These are phyloP conservation scores for Idris sp. DNA, from an alignment of 1,140 invertebrate genomes.

Conservation along the genomic window DNA sequence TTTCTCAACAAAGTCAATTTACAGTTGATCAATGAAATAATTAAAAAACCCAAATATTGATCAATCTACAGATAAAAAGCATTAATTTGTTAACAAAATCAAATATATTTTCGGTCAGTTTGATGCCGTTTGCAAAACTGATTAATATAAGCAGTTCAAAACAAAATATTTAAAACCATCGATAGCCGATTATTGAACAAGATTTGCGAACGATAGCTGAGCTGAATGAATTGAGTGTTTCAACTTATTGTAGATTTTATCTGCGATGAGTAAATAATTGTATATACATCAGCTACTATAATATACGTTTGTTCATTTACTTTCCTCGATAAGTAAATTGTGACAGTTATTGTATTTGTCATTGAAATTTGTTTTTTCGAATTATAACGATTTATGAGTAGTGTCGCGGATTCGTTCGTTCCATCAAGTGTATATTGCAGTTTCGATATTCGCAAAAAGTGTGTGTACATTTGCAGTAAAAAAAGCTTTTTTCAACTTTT, in stretches of 20 bases:
- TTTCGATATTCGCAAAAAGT: constrained; percentile 19
- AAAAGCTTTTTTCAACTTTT: background rate
- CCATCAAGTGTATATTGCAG: constrained; percentile 11
- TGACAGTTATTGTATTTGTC: constrained; percentile 37
- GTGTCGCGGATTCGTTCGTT: constrained; percentile 2
- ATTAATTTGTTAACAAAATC: no score
- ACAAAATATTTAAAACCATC: background rate
- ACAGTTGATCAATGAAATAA: no score
- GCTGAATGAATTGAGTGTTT: constrained; percentile 17
- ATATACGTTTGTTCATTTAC: constrained; percentile 35
- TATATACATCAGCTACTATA: constrained; percentile 25
- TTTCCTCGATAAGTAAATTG: constrained; percentile 50
- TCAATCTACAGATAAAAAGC: no score
- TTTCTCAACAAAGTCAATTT: no score
- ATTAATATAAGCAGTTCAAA: no score
- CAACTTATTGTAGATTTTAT: constrained; percentile 45
- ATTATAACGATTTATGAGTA: constrained; percentile 38
- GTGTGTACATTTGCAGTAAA: constrained; percentile 9
- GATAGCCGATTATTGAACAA: constrained; percentile 3
- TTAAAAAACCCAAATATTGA: no score
- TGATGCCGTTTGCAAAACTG: no score
- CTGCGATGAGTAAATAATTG: constrained; percentile 31
- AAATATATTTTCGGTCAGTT: no score
- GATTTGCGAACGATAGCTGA: constrained; percentile 12
- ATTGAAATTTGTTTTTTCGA: constrained; percentile 42